Conservation (phyloP, 2,113 vertebrate genomes). For the Osmerus mordax region DNA sequence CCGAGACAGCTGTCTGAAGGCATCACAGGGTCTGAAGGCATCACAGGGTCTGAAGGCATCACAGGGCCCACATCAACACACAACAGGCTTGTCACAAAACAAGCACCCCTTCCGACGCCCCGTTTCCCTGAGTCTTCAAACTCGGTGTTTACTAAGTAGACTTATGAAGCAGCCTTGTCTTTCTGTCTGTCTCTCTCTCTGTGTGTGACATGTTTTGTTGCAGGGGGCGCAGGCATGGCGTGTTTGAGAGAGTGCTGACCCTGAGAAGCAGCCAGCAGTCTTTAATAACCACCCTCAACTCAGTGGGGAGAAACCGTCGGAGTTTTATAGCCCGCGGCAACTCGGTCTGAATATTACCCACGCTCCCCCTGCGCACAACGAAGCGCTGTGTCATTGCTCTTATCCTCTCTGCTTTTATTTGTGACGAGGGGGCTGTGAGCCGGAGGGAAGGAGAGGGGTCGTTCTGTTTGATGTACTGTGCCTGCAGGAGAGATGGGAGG, state of each 20-base stretch:
- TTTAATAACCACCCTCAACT: conserved; percentile 67
- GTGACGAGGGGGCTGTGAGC: conserved; percentile 48
- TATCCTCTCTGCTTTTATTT: conserved; percentile 59
- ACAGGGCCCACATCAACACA: too few species aligned
- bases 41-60: too few species aligned
- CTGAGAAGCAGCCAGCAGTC: conserved; percentile 62
- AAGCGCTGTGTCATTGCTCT: conserved; percentile 62
- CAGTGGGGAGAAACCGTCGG: conserved; percentile 60
- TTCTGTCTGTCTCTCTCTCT: conserved; percentile 7
- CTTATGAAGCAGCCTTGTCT: not conserved
- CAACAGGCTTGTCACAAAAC: too few species aligned
- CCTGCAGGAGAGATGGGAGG: conserved; percentile 3
- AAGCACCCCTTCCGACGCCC: too few species aligned
- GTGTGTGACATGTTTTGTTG: conserved; percentile 20
- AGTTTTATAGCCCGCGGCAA: conserved; percentile 63
- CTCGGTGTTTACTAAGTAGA: not conserved
- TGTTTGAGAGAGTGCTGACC: conserved; percentile 51
- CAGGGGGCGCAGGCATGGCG: not conserved
- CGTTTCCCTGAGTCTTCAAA: too few species aligned
- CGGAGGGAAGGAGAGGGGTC: conserved; percentile 29
- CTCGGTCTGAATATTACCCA: conserved; percentile 68
- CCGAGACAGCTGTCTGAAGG: too few species aligned
- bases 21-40: too few species aligned
- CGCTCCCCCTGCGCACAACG: conserved; percentile 50
- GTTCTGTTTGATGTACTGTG: conserved; percentile 21